phyloP scores from a whole-genome alignment of 2,888 invertebrate genomes.

The Ectemnius cavifrons region DNA sequence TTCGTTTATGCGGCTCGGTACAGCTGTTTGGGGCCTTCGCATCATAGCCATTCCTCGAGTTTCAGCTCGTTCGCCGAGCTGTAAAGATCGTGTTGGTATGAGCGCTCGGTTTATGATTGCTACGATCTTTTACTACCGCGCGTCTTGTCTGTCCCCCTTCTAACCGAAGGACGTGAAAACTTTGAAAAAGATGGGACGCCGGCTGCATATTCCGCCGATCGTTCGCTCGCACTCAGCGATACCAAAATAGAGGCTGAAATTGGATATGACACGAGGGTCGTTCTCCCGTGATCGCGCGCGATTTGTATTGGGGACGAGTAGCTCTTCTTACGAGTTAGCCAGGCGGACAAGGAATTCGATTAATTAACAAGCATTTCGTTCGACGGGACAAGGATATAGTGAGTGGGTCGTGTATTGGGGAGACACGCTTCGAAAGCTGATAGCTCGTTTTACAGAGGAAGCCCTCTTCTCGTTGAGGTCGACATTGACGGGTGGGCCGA shows the following conservation, averaged over 20 bases:
- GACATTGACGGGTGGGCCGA: not conserved
- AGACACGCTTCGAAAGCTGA: no score
- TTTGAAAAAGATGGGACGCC: slow-evolving; percentile 2
- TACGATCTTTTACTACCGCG: no score
- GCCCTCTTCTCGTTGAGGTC: not conserved
- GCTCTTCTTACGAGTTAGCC: slow-evolving; percentile 7
- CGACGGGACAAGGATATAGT: not conserved
- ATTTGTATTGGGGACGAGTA: slow-evolving; percentile 1
- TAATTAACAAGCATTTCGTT: slow-evolving; percentile 3
- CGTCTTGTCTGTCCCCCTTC: not conserved
- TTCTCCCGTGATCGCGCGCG: not conserved
- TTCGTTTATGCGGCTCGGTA: slow-evolving; percentile 47
- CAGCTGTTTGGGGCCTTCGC: slow-evolving; percentile 34
- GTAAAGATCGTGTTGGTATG: no score
- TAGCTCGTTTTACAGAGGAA: no score
- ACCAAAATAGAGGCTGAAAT: slow-evolving; percentile 14
- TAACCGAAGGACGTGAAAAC: not conserved
- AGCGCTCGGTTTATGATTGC: not conserved
- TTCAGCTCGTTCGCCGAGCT: not conserved
- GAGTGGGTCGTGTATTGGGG: no score
- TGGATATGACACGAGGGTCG: slow-evolving; percentile 6
- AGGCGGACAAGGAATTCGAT: slow-evolving; percentile 10
- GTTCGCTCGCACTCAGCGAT: not conserved
- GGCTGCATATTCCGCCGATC: not conserved
- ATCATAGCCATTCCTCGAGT: slow-evolving; percentile 1